Conservation (phyloP, 2,113 vertebrate genomes). For the Neopipo cinnamomea region DNA sequence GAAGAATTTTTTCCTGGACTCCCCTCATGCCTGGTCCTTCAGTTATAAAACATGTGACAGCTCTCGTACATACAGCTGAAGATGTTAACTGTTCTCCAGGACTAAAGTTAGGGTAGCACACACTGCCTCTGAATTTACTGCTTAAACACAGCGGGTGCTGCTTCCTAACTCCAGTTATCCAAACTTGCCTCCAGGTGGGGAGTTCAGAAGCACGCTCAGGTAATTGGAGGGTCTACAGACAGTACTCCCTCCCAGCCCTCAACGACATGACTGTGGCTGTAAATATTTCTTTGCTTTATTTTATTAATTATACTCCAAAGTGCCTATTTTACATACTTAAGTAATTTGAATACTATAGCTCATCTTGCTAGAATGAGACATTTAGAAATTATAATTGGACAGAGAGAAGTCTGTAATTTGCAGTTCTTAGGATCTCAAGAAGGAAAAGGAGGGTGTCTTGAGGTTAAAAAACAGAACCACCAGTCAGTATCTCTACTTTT, state of each 20-base stretch:
- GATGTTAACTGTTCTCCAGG: background rate
- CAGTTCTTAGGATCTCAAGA: conserved; percentile 27
- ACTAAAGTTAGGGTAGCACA: background rate
- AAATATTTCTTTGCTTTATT: conserved; percentile 10
- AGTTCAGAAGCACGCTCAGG: background rate
- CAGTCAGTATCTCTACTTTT: background rate
- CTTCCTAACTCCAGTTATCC: background rate
- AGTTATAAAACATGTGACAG: background rate
- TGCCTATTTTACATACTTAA: conserved; percentile 43
- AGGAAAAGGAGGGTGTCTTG: background rate
- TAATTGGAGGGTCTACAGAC: background rate
- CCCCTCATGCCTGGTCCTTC: background rate
- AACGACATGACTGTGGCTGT: rapidly evolving
- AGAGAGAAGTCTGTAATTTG: conserved; percentile 46
- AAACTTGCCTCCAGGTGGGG: background rate
- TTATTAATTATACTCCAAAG: conserved; percentile 38
- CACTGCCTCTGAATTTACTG: background rate
- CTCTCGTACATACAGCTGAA: background rate
- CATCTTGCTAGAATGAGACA: conserved; percentile 43
- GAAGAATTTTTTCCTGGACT: conserved; percentile 37
- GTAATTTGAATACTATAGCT: conserved; percentile 30
- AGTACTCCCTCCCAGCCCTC: background rate
- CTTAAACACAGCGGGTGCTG: background rate
- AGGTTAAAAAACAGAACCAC: conserved; percentile 6
- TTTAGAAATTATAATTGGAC: conserved; percentile 51